Conservation (phyloP, 2,888 invertebrate genomes). For the Octodonta nipae region DNA sequence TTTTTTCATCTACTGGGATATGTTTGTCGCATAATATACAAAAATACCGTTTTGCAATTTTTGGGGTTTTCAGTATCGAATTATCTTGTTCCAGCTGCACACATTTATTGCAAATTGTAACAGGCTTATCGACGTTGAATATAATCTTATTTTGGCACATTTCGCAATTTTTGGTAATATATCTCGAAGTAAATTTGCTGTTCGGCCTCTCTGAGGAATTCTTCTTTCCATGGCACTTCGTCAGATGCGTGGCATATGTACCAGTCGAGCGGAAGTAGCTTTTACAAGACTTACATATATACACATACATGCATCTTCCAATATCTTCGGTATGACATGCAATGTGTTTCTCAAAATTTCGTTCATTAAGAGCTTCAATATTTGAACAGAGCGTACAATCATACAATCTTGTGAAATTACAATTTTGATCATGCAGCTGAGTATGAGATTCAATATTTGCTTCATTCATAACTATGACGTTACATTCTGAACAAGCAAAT, state of each 20-base stretch:
- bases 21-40: conserved; percentile 27
- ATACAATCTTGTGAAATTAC: conserved; percentile 12
- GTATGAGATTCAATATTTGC: conserved; percentile 36
- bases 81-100: conserved; percentile 9
- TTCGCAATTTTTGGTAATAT: conserved; percentile 13
- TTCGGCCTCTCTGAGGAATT: neutral
- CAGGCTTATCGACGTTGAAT: conserved; percentile 14
- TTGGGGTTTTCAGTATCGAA: neutral
- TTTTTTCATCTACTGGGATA: conserved; percentile 16
- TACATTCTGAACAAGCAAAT: conserved; percentile 32
- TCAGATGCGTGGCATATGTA: conserved; percentile 26
- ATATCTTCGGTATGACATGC: conserved; percentile 23
- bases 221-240: conserved; percentile 18
- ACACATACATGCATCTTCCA: conserved; percentile 28
- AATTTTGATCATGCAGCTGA: conserved; percentile 14
- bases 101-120: conserved; percentile 17
- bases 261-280: conserved; percentile 27
- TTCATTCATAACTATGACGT: conserved; percentile 12
- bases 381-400: conserved; percentile 23
- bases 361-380: conserved; percentile 12
- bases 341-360: conserved; percentile 22
- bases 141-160: conserved; percentile 16
- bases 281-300: conserved; percentile 28
- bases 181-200: conserved; percentile 5
- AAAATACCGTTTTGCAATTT: conserved; percentile 11